Evolutionary conservation across 30 jellyfish, hydroid and myxozoan species (phyloP).

Genomic region (Aurelia sp.): DNA sequence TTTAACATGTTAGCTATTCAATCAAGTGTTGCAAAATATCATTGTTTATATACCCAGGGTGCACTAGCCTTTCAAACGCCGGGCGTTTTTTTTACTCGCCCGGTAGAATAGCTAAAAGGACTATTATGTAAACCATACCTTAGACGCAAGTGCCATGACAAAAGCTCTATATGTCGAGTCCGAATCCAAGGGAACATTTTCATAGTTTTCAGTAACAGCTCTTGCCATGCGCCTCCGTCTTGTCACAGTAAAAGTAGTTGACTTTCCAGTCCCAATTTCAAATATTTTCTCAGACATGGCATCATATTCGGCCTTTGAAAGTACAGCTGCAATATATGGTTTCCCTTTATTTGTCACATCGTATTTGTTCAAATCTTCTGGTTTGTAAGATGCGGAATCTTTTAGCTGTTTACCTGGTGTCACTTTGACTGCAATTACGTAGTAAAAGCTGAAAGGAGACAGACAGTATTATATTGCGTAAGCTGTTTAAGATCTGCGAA

Average conservation of each 20-base stretch:
- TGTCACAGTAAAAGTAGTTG: background rate
- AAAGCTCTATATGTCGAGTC: constrained; percentile 45
- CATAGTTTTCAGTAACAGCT: constrained; percentile 28
- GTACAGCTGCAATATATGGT: constrained; percentile 74
- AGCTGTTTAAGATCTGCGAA: too few species aligned
- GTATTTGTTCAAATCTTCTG: constrained; percentile 20
- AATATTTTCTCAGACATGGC: background rate
- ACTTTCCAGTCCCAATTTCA: constrained; percentile 54
- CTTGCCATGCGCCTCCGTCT: constrained; percentile 41
- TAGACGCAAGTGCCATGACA: constrained; percentile 36
- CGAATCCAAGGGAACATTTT: constrained; percentile 45
- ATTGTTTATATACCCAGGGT: too few species aligned
- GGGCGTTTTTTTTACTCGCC: too few species aligned
- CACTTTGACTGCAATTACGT: constrained; percentile 45
- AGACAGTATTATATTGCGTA: background rate
- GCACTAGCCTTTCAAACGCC: too few species aligned
- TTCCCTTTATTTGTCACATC: constrained; percentile 31
- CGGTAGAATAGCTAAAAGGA: background rate
- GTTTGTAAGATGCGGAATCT: constrained; percentile 42
- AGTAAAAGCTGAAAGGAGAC: constrained; percentile 22
- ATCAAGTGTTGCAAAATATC: too few species aligned
- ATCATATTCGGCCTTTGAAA: constrained; percentile 18
- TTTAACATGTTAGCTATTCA: too few species aligned
- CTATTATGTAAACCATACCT: constrained; percentile 20
- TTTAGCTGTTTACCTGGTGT: background rate